phyloP scores from a whole-genome alignment of 2,888 invertebrate genomes.

The Drosophila phalerata region DNA sequence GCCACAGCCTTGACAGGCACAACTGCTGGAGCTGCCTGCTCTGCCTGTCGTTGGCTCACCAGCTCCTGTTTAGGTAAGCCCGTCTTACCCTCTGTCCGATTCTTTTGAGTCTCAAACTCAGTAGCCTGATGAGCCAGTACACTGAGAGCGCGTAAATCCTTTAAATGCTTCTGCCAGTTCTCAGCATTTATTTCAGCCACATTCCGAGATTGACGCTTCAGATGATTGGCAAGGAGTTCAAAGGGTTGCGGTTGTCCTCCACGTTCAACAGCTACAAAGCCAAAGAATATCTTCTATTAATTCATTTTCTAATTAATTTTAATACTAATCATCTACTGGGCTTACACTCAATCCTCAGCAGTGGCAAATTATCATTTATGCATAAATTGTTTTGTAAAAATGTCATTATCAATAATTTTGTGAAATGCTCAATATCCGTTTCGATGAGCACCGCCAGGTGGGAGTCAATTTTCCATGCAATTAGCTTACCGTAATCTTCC shows the following conservation, averaged over 20 bases:
- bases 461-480: conserved; percentile 92
- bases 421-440: conserved; percentile 91
- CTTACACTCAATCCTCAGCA: conserved; percentile 93
- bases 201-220: conserved; percentile 83
- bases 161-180: conserved; percentile 85
- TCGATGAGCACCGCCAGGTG: conserved; percentile 91
- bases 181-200: conserved; percentile 74
- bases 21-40: conserved; percentile 14
- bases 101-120: conserved; percentile 84
- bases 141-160: conserved; percentile 82
- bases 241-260: conserved; percentile 87
- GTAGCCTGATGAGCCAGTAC: conserved; percentile 85
- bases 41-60: conserved; percentile 67
- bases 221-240: conserved; percentile 86
- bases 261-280: conserved; percentile 87
- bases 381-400: conserved; percentile 90
- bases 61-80: conserved; percentile 82
- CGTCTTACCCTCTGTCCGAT: conserved; percentile 82
- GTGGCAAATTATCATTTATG: conserved; percentile 91
- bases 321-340: conserved; percentile 29
- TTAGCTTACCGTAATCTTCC: conserved; percentile 91
- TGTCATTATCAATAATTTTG: conserved; percentile 89
- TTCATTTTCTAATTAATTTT: not conserved
- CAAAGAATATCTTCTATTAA: conserved; percentile 12
- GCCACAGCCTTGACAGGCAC: conserved; percentile 58